phyloP scores from a whole-genome alignment of 2,797 vertebrate genomes.

The Acipenser ruthenus region DNA sequence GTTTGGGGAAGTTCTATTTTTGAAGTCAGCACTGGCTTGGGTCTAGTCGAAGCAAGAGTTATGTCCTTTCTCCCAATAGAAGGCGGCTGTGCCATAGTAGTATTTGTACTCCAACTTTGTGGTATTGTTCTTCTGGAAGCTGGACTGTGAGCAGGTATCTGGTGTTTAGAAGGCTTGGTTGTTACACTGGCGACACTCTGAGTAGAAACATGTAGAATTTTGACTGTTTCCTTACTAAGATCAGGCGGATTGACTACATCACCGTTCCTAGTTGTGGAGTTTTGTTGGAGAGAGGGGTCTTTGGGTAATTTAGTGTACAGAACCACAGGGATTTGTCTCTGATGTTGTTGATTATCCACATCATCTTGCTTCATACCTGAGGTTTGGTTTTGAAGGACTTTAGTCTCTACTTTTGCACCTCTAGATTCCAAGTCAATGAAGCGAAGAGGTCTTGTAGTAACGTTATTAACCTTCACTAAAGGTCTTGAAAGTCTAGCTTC shows the following conservation, averaged over 20 bases:
- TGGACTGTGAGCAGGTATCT: neutral
- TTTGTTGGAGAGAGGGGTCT: too few relatives aligned
- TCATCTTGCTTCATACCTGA: too few relatives aligned
- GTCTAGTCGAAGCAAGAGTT: conserved; percentile 1
- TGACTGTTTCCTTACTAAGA: conserved; percentile 9
- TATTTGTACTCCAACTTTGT: conserved; percentile 5
- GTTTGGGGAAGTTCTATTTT: conserved; percentile 26
- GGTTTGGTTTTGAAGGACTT: too few relatives aligned
- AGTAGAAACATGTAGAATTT: conserved; percentile 22
- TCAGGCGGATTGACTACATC: too few relatives aligned
- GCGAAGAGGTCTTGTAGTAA: neutral
- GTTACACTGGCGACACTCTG: neutral
- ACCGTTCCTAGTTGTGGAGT: too few relatives aligned
- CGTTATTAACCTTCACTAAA: conserved; percentile 1
- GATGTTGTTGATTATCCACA: too few relatives aligned
- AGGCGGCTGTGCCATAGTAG: neutral
- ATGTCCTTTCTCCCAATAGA: conserved; percentile 18
- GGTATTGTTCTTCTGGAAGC: conserved; percentile 12
- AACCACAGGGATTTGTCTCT: too few relatives aligned
- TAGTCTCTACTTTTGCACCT: conserved; percentile 35
- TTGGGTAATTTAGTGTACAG: too few relatives aligned
- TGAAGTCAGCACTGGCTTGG: conserved; percentile 26
- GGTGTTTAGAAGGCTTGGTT: neutral
- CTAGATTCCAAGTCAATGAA: conserved; percentile 28
- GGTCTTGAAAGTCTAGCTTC: conserved; percentile 27